Evolutionary conservation across 1,140 invertebrate species (phyloP).

Genomic region (Drosophila punjabiensis): DNA sequence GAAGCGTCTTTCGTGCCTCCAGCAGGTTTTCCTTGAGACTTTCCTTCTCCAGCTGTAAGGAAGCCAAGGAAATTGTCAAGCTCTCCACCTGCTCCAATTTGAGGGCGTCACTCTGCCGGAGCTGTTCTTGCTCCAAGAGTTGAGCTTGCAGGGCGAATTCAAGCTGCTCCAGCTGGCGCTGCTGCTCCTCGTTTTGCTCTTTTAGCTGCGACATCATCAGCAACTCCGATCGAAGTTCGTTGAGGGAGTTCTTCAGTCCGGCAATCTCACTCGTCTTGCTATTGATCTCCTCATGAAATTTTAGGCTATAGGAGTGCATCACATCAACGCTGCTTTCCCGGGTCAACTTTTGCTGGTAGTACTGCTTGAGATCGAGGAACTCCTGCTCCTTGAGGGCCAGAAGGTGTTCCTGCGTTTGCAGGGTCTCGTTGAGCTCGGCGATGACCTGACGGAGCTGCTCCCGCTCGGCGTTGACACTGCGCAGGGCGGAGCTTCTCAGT

Average conservation of each 20-base stretch:
- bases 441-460: slow-evolving; percentile 66
- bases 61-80: slow-evolving; percentile 32
- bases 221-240: slow-evolving; percentile 63
- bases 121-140: slow-evolving; percentile 52
- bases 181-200: slow-evolving; percentile 66
- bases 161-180: slow-evolving; percentile 69
- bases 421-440: slow-evolving; percentile 61
- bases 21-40: slow-evolving; percentile 18
- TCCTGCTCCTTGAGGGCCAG: slow-evolving; percentile 67
- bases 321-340: slow-evolving; percentile 62
- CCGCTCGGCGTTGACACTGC: slow-evolving; percentile 52
- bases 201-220: slow-evolving; percentile 63
- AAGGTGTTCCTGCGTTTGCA: slow-evolving; percentile 62
- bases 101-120: slow-evolving; percentile 40
- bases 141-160: slow-evolving; percentile 64
- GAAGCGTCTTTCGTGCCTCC: slow-evolving; percentile 30
- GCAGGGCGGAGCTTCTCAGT: slow-evolving; percentile 40
- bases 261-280: slow-evolving; percentile 72
- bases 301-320: slow-evolving; percentile 69
- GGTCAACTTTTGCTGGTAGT: slow-evolving; percentile 68
- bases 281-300: slow-evolving; percentile 72
- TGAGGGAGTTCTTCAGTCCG: slow-evolving; percentile 55
- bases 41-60: slow-evolving; percentile 47
- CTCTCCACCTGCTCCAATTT: slow-evolving; percentile 62
- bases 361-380: slow-evolving; percentile 68